Percentiles rank a stretch among this genome's conserved stretches.
Evolutionary conservation across 2,797 vertebrate species (phyloP).

Genomic region (Mormyrus hasselquistii): DNA sequence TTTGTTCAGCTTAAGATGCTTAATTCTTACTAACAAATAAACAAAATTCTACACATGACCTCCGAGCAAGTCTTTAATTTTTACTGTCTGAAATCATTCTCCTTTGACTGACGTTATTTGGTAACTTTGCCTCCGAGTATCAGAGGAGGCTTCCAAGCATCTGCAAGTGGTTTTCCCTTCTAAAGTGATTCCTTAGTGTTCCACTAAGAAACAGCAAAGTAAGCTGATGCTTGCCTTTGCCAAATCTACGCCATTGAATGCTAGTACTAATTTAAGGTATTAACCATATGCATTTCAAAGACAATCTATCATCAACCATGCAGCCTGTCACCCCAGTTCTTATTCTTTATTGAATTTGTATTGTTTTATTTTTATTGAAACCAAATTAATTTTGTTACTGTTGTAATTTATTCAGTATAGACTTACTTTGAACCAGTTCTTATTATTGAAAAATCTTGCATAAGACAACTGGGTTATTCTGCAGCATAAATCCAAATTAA

Average conservation of each 20-base stretch:
- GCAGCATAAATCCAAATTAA: background rate
- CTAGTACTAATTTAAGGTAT: background rate
- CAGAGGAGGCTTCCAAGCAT: background rate
- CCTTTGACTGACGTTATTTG: background rate
- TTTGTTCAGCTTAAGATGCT: background rate
- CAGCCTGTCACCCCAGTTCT: background rate
- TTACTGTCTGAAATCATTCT: background rate
- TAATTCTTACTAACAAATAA: background rate
- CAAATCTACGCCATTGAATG: background rate
- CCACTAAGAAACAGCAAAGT: background rate
- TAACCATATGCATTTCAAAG: background rate
- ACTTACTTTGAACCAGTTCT: background rate
- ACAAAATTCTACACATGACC: background rate
- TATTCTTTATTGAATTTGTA: background rate
- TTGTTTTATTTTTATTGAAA: background rate
- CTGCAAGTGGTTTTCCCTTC: conserved; percentile 13
- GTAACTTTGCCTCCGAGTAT: background rate
- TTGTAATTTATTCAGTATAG: background rate
- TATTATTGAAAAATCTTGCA: background rate
- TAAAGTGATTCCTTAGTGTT: background rate
- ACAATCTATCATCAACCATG: background rate
- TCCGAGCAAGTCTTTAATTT: background rate
- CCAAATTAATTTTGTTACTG: background rate
- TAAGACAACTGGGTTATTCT: background rate
- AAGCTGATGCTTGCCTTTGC: background rate